Percentiles rank a stretch among this genome's conserved stretches.
phyloP scores from a whole-genome alignment of 2,888 invertebrate species.

The Dasypogon diadema region DNA sequence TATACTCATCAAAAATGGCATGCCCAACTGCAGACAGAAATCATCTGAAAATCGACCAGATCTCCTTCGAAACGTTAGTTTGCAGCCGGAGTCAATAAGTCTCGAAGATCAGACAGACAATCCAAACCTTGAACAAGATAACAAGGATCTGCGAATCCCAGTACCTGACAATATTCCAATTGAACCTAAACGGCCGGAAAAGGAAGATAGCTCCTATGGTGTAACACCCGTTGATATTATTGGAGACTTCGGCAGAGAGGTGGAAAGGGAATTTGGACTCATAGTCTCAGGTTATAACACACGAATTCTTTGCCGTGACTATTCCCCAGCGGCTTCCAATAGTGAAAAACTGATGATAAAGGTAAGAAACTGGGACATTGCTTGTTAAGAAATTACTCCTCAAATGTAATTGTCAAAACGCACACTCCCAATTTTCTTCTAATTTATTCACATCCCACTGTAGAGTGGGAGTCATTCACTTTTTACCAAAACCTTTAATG shows the following conservation, averaged over 20 bases:
- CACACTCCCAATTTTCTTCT: too few relatives aligned
- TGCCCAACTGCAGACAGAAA: slow-evolving; percentile 45
- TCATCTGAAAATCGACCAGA: slow-evolving; percentile 62
- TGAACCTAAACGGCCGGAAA: slow-evolving; percentile 50
- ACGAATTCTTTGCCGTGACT: slow-evolving; percentile 51
- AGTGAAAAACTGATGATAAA: slow-evolving; percentile 48
- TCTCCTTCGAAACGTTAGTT: slow-evolving; percentile 62
- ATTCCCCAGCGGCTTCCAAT: slow-evolving; percentile 28
- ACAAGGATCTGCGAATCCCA: slow-evolving; percentile 22
- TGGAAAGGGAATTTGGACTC: slow-evolving; percentile 65
- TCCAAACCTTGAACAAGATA: neutral
- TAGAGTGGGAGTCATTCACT: too few relatives aligned
- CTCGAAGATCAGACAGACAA: neutral
- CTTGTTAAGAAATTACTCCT: too few relatives aligned
- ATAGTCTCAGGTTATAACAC: slow-evolving; percentile 64
- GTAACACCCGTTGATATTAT: slow-evolving; percentile 65
- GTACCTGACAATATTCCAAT: slow-evolving; percentile 54
- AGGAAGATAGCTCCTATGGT: slow-evolving; percentile 60
- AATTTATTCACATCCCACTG: too few relatives aligned
- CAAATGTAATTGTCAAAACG: too few relatives aligned
- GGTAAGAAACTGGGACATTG: too few relatives aligned
- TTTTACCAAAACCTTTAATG: too few relatives aligned
- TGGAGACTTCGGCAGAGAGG: slow-evolving; percentile 65
- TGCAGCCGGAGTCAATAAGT: slow-evolving; percentile 54
- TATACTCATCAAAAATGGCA: slow-evolving; percentile 63